A percentile compares a stretch with the other conserved stretches of the same genome.
These are phyloP conservation scores for Tetrao urogallus DNA, from an alignment of 2,113 vertebrate species.

Conservation along the genomic window DNA sequence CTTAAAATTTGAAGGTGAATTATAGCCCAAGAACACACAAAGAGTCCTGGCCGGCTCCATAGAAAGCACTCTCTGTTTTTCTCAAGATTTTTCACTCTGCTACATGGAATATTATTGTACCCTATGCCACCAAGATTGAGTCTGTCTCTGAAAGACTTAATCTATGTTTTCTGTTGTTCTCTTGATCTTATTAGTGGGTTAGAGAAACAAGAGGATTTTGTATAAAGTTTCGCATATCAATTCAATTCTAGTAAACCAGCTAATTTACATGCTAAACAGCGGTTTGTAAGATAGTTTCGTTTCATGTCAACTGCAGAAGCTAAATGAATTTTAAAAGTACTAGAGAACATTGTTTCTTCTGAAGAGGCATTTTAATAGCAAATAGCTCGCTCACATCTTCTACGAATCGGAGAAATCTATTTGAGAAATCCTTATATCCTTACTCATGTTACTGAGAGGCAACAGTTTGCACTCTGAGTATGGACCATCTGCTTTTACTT, in stretches of 20 bases:
- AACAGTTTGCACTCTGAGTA: not conserved
- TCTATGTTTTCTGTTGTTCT: conserved; percentile 62
- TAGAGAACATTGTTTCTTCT: not conserved
- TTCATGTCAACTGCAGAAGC: conserved; percentile 23
- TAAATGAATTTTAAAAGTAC: conserved; percentile 33
- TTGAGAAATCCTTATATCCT: not conserved
- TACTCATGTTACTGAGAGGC: not conserved
- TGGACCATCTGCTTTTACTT: conserved; percentile 49
- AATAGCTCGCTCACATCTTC: not conserved
- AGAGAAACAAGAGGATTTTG: conserved; percentile 65
- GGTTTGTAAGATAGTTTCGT: not conserved
- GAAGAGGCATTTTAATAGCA: conserved; percentile 6
- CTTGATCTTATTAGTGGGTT: conserved; percentile 63
- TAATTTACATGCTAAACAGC: conserved; percentile 40
- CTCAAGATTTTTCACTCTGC: not conserved
- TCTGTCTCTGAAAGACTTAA: conserved; percentile 49
- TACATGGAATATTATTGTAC: not conserved
- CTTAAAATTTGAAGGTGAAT: conserved; percentile 23
- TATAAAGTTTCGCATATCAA: conserved; percentile 51
- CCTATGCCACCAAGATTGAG: not conserved
- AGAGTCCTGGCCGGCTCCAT: not conserved
- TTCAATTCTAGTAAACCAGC: conserved; percentile 53
- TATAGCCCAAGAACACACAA: not conserved
- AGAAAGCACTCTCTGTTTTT: not conserved
- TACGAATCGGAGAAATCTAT: not conserved